Percentiles rank a stretch among this genome's conserved stretches.
Conservation (phyloP, 2,888 invertebrate species). For the Ariolimax columbianus region DNA sequence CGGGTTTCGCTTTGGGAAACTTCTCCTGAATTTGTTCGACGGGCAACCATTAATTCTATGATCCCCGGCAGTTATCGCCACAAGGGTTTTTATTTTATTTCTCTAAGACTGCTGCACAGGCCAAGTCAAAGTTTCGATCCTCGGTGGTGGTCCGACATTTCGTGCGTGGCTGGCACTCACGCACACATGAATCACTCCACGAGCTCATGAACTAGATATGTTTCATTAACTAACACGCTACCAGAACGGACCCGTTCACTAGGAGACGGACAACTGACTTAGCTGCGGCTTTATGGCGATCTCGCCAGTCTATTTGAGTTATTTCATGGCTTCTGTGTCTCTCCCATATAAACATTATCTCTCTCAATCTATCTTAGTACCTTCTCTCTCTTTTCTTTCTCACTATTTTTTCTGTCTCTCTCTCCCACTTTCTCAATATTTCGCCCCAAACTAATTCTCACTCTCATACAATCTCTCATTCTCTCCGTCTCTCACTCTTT, state of each 20-base stretch:
- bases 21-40: neutral
- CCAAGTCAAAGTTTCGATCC: neutral
- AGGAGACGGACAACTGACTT: neutral
- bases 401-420: too few relatives aligned
- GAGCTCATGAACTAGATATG: conserved; percentile 19
- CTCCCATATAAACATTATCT: too few relatives aligned
- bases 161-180: neutral
- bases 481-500: neutral
- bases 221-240: conserved; percentile 16
- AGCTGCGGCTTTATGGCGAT: neutral
- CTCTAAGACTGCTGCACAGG: neutral
- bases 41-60: neutral
- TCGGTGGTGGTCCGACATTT: neutral
- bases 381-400: too few relatives aligned
- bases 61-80: neutral
- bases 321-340: neutral
- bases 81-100: neutral
- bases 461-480: too few relatives aligned
- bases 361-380: too few relatives aligned
- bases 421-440: too few relatives aligned
- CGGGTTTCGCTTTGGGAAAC: neutral
- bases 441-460: too few relatives aligned
- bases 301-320: neutral
- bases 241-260: neutral
- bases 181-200: neutral